These are phyloP conservation scores for Protodeltote pygarga DNA, from an alignment of 2,888 invertebrate genomes.

Conservation along the genomic window DNA sequence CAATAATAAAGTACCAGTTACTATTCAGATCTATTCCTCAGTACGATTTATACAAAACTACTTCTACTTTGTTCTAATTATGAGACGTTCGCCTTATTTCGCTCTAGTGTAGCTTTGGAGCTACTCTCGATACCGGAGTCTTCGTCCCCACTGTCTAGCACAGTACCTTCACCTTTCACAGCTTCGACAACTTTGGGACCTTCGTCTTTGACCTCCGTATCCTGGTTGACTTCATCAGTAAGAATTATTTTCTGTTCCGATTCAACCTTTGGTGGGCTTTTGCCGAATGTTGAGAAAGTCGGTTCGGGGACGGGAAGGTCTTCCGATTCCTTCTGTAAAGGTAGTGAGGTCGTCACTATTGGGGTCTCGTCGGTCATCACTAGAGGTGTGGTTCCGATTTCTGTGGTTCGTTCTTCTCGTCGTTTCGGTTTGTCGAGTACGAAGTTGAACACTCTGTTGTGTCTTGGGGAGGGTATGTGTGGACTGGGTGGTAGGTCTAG, in stretches of 20 bases:
- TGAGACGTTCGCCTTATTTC: slow-evolving; percentile 73
- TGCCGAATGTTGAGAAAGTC: slow-evolving; percentile 88
- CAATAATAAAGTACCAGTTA: slow-evolving; percentile 44
- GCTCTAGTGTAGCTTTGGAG: slow-evolving; percentile 86
- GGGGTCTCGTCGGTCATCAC: slow-evolving; percentile 83
- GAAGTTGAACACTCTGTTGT: slow-evolving; percentile 78
- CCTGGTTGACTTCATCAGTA: slow-evolving; percentile 55
- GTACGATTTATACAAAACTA: slow-evolving; percentile 47
- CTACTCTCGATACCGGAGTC: slow-evolving; percentile 90
- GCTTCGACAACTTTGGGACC: slow-evolving; percentile 67
- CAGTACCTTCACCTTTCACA: slow-evolving; percentile 86
- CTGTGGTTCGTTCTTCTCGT: slow-evolving; percentile 49
- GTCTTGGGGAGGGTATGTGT: slow-evolving; percentile 74
- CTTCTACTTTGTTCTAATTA: slow-evolving; percentile 53
- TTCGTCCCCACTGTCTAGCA: slow-evolving; percentile 89
- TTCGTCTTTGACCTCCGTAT: slow-evolving; percentile 59
- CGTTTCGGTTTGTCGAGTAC: slow-evolving; percentile 76
- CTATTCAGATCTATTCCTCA: slow-evolving; percentile 31
- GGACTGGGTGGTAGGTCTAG: slow-evolving; percentile 89
- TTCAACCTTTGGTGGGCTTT: slow-evolving; percentile 67
- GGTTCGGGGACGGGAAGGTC: slow-evolving; percentile 72
- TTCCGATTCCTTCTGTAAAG: slow-evolving; percentile 63
- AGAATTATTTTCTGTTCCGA: slow-evolving; percentile 71
- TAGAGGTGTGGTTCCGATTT: slow-evolving; percentile 61
- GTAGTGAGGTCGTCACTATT: slow-evolving; percentile 62